A percentile compares a stretch with the other conserved stretches of the same genome.
Evolutionary conservation across 2,888 invertebrate species (phyloP).

Genomic region (Mantis religiosa): DNA sequence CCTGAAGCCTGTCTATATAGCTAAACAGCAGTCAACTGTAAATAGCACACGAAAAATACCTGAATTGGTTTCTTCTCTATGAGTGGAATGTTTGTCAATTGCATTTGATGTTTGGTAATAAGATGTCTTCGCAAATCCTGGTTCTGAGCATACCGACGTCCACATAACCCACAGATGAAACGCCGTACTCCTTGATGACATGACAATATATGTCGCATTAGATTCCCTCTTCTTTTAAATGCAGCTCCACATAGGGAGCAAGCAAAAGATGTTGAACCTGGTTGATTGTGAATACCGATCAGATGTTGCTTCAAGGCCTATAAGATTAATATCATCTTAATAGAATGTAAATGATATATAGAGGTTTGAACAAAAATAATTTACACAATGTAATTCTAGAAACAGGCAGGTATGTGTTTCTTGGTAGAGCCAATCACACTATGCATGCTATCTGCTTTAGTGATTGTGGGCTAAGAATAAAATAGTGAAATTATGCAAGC

Average conservation of each 20-base stretch:
- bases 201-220: conserved; percentile 30
- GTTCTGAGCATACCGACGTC: conserved; percentile 29
- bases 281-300: conserved; percentile 12
- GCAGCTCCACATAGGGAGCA: conserved; percentile 21
- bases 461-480: no score
- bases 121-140: conserved; percentile 30
- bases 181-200: conserved; percentile 27
- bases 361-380: no score
- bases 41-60: neutral
- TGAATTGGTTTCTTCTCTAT: conserved; percentile 26
- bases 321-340: neutral
- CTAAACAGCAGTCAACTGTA: no score
- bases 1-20: neutral
- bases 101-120: conserved; percentile 25
- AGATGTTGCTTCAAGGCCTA: conserved; percentile 29
- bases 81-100: conserved; percentile 24
- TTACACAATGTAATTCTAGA: no score
- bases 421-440: no score
- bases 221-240: conserved; percentile 27
- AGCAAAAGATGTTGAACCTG: neutral
- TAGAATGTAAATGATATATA: no score
- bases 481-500: no score
- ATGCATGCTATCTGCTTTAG: no score
- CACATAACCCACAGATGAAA: conserved; percentile 31
- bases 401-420: no score